phyloP scores from a whole-genome alignment of 2,888 invertebrate species.

The Cheilosia vernalis region DNA sequence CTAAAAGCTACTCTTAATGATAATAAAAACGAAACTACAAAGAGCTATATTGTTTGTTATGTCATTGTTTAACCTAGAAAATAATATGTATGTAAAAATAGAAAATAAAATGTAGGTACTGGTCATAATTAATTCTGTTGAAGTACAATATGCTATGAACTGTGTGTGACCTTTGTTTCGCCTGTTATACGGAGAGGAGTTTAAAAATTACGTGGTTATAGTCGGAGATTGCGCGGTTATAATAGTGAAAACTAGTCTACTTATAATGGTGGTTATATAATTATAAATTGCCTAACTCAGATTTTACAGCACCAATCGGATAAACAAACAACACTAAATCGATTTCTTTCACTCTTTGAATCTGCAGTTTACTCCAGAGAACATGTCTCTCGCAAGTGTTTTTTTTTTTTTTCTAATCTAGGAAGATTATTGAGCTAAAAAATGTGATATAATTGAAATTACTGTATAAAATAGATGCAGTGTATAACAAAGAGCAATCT shows the following conservation, averaged over 20 bases:
- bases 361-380: slow-evolving; percentile 5
- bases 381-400: not conserved
- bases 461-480: slow-evolving; percentile 29
- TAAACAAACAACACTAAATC: slow-evolving; percentile 53
- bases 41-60: slow-evolving; percentile 2
- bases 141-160: slow-evolving; percentile 33
- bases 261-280: not conserved
- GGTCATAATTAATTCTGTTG: slow-evolving; percentile 61
- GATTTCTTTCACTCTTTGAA: not conserved
- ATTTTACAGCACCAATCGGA: slow-evolving; percentile 67
- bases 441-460: slow-evolving; percentile 21
- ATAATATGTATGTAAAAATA: slow-evolving; percentile 17
- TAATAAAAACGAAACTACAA: slow-evolving; percentile 14
- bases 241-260: slow-evolving; percentile 48
- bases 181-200: slow-evolving; percentile 22
- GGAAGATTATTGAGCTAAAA: slow-evolving; percentile 36
- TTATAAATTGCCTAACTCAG: slow-evolving; percentile 67
- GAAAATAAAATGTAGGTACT: slow-evolving; percentile 37
- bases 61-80: slow-evolving; percentile 46
- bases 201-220: slow-evolving; percentile 39
- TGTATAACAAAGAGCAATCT: slow-evolving; percentile 6
- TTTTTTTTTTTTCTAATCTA: slow-evolving; percentile 3
- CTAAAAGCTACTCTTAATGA: slow-evolving; percentile 48
- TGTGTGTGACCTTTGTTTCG: slow-evolving; percentile 65
- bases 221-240: slow-evolving; percentile 36